Conservation (phyloP, 2,113 vertebrate species). For the Stegastes partitus region DNA sequence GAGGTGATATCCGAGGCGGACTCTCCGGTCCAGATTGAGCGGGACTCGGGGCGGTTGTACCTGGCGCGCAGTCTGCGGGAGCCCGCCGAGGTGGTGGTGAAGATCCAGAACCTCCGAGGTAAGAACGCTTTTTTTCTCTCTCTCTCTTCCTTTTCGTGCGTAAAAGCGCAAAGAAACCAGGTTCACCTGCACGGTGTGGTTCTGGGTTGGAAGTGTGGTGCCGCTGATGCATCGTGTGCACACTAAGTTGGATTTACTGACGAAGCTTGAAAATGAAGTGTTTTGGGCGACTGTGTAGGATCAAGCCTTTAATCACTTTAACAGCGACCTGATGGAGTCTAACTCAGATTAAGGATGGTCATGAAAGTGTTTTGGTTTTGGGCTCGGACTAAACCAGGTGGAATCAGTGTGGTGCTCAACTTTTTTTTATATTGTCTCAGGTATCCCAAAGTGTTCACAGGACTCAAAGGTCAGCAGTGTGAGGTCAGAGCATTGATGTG, state of each 20-base stretch:
- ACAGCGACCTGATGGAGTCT: too few species aligned
- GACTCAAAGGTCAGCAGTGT: slow-evolving; percentile 10
- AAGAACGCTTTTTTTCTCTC: slow-evolving; percentile 27
- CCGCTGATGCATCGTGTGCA: too few species aligned
- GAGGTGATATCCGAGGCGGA: slow-evolving; percentile 80
- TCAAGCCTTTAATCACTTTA: too few species aligned
- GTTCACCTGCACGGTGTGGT: background rate
- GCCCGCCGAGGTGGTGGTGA: slow-evolving; percentile 84
- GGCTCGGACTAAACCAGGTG: background rate
- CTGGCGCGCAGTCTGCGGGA: slow-evolving; percentile 82
- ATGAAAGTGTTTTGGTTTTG: background rate
- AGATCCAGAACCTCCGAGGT: slow-evolving; percentile 87
- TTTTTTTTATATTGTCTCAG: background rate
- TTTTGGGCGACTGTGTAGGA: background rate
- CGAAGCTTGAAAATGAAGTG: background rate
- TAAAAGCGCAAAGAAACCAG: background rate
- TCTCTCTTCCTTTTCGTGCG: slow-evolving; percentile 3
- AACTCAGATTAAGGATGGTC: background rate
- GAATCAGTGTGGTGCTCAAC: background rate
- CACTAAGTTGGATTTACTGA: background rate
- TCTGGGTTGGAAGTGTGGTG: too few species aligned
- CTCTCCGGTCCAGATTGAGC: slow-evolving; percentile 85
- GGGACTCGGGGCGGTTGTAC: slow-evolving; percentile 87
- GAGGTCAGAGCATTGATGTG: background rate
- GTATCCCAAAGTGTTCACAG: background rate